Evolutionary conservation across 2,888 invertebrate genomes (phyloP), one percentile per base, ranked within the genome.

Genomic region (Trichacis sp.): DNA sequence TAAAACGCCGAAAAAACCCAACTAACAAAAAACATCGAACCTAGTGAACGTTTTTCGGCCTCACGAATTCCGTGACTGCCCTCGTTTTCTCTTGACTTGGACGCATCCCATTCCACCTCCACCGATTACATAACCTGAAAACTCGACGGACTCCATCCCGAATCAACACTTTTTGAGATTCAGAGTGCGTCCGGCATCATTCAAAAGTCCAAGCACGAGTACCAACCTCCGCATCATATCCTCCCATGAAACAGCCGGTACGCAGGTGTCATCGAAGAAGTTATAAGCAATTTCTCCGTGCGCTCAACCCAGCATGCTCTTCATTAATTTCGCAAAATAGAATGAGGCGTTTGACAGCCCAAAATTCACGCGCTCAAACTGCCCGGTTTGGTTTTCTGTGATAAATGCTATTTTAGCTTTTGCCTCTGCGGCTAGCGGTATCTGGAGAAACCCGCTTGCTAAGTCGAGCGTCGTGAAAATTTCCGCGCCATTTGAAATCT

Each of bases 181-280:
- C 6, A 50, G n/a, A 1, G 50, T 17, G 11, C 33, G 19, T 11
- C 12, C 12, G 1, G 50, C 73, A 11, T 65, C 33, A n/a, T 59
- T 57, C 6, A 74, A 49, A 6, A 60, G 48, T 6, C 69, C 46
- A 0, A 77, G 51, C 6, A 76, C 68, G 14, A 38, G 38, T 51
- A 48, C 14, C n/a, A 78, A 55, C 30, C 60, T 62, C 18, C 59
- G 8, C 30, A 73, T 30, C 51, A 78, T 70, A 12, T 73, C 68
- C 0, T 50, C 36, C 64, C 71, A 75, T 2, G 58, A 46, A 5
- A 11, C 50, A 4, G 68, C 72, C 9, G 63, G 64, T 0, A 76
- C 53, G 1, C 76, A 42, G 4, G 75, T 50, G 45, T 78, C 78
- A 45, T 79, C 78, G 6, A 80, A 24, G 40, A 77, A 79, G 8